Conservation (phyloP, 2,888 invertebrate species). For the Diplazon laetatorius region DNA sequence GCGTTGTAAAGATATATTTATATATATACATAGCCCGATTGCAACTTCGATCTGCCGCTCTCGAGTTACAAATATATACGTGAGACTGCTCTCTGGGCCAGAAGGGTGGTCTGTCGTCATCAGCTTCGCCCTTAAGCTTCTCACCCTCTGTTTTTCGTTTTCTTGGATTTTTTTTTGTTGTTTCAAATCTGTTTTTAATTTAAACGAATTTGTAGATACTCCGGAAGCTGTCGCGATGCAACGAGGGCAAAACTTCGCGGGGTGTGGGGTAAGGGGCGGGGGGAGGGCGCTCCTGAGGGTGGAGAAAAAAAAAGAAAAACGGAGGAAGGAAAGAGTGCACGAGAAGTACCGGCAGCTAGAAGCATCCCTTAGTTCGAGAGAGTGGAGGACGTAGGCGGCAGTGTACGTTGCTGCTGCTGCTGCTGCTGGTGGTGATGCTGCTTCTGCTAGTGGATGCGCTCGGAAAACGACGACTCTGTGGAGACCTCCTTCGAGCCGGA, state of each 20-base stretch:
- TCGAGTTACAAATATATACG: too few relatives aligned
- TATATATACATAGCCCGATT: too few relatives aligned
- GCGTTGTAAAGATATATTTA: too few relatives aligned
- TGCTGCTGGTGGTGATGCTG: conserved; percentile 5
- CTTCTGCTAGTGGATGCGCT: conserved; percentile 45
- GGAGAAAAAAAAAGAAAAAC: too few relatives aligned
- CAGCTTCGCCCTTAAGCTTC: conserved; percentile 9
- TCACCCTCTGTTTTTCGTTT: neutral
- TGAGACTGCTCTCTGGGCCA: too few relatives aligned
- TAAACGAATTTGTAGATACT: conserved; percentile 32
- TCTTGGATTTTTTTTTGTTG: too few relatives aligned
- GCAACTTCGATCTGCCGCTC: too few relatives aligned
- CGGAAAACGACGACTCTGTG: conserved; percentile 60
- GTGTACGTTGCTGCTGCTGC: conserved; percentile 31
- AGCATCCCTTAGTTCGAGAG: conserved; percentile 43
- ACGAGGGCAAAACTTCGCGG: conserved; percentile 19
- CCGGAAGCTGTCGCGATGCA: conserved; percentile 3
- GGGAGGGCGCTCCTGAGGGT: too few relatives aligned
- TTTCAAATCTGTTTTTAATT: too few relatives aligned
- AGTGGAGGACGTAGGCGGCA: conserved; percentile 39
- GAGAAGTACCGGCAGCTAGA: conserved; percentile 21
- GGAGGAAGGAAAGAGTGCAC: conserved; percentile 21
- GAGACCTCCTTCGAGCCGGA: conserved; percentile 65
- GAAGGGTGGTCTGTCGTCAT: neutral
- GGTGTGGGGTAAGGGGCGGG: too few relatives aligned